Conservation (phyloP, 2,797 vertebrate genomes). For the Tragopan temminckii region DNA sequence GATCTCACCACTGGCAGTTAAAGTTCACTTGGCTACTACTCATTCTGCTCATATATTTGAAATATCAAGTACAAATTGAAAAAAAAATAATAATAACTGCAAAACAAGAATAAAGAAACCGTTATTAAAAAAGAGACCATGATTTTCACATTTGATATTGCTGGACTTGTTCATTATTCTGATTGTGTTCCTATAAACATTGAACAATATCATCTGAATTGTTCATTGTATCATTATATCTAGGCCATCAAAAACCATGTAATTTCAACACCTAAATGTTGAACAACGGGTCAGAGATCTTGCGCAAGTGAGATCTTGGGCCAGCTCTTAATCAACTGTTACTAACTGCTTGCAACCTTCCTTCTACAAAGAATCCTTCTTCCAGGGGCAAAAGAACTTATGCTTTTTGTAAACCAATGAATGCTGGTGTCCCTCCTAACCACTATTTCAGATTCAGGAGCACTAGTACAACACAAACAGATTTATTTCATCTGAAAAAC, state of each 20-base stretch:
- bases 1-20: background rate
- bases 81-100: background rate
- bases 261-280: background rate
- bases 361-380: background rate
- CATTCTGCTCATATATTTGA: background rate
- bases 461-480: background rate
- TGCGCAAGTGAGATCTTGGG: background rate
- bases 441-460: background rate
- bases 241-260: background rate
- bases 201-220: background rate
- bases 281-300: background rate
- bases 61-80: background rate
- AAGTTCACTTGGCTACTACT: background rate
- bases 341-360: background rate
- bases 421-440: background rate
- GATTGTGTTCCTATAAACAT: background rate
- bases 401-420: background rate
- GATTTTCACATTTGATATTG: background rate
- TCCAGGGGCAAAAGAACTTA: background rate
- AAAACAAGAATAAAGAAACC: background rate
- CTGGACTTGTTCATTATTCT: background rate
- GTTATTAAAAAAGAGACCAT: background rate
- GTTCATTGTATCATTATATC: background rate
- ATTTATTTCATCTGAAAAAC: background rate
- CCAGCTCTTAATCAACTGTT: background rate